Evolutionary conservation across 1,140 invertebrate species (phyloP), one percentile per base, ranked within the genome.

Genomic region (Panagrolaimus sp.): DNA sequence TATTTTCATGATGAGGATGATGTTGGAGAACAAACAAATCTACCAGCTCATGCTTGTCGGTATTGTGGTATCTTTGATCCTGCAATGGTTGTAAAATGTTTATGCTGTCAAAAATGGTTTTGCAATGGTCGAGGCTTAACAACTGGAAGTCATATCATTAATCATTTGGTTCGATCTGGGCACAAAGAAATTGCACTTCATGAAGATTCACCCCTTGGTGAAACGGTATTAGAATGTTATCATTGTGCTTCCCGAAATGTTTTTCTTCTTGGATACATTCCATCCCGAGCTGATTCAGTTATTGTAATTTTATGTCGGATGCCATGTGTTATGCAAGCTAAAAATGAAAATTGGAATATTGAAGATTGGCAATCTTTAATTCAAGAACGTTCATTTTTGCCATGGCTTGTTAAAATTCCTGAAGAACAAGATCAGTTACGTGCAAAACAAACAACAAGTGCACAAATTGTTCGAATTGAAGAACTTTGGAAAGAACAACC

Each of bases 151-250:
- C 96, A 99, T 80, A 97, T 99, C 72, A 92, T 99, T 71, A 97
- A 97, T 84, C 96, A 99, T 86, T 86, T 99, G 77, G 96, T 99
- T 17, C 86, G 96, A 76, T 93, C 95, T 21, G 96, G 97, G 83
- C 94, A 98, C 81, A 98, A 98, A 86, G 96, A 99, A 88, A 94
- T 98, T 0, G 96, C 93, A 1, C 87, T 99, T 6, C 96, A 99
- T 82, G 91, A 90, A 82, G 95, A 99, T 86, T 95, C 95, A 0
- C 94, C 95, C 17, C 86, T 99, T 0, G 95, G 96, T 26, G 96
- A 98, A 85, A 98, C 96, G 1, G 88, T 96, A 62, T 85, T 99
- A 32, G 96, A 99, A 85, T 99, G 96, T 84, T 99, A 98, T 84
- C 94, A 94, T 15, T 99, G 96, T 87, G 96, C 93, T 28, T 93